Conservation (phyloP, 2,888 invertebrate genomes). For the Philonicus albiceps region DNA sequence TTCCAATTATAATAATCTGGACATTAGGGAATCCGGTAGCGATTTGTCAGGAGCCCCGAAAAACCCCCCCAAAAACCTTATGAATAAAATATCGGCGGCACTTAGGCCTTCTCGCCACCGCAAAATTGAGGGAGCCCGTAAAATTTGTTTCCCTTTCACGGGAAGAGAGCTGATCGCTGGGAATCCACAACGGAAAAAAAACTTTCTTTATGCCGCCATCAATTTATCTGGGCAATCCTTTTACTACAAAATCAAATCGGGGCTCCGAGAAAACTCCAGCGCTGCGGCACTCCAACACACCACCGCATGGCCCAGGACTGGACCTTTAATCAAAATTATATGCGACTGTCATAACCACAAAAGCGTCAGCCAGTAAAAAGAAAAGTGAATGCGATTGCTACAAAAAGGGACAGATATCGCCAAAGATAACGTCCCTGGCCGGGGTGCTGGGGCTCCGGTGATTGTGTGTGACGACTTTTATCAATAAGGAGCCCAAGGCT, state of each 20-base stretch:
- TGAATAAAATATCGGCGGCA: slow-evolving; percentile 9
- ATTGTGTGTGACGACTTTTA: slow-evolving; percentile 24
- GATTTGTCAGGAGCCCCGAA: not conserved
- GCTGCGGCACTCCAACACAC: not conserved
- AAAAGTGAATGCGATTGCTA: slow-evolving; percentile 39
- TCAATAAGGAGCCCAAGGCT: not conserved
- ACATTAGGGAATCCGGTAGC: not conserved
- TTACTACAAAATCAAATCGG: slow-evolving; percentile 11
- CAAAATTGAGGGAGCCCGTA: not conserved
- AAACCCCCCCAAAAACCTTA: not conserved
- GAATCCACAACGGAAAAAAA: not conserved
- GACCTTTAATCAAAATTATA: slow-evolving; percentile 36
- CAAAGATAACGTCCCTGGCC: not conserved
- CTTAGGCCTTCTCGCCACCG: not conserved
- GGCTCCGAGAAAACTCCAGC: not conserved
- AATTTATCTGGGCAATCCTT: slow-evolving; percentile 34
- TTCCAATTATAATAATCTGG: not conserved
- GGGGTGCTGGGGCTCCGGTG: not conserved
- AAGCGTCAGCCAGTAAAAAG: slow-evolving; percentile 16
- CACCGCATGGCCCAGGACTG: not conserved
- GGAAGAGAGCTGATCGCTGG: not conserved
- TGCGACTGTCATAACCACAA: slow-evolving; percentile 36
- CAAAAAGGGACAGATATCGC: slow-evolving; percentile 32
- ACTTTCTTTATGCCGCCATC: slow-evolving; percentile 14
- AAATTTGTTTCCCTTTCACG: slow-evolving; percentile 15